Percentiles rank a stretch among this genome's conserved stretches.
Conservation (phyloP, 2,797 vertebrate species). For the Sphenopsis melanotis region DNA sequence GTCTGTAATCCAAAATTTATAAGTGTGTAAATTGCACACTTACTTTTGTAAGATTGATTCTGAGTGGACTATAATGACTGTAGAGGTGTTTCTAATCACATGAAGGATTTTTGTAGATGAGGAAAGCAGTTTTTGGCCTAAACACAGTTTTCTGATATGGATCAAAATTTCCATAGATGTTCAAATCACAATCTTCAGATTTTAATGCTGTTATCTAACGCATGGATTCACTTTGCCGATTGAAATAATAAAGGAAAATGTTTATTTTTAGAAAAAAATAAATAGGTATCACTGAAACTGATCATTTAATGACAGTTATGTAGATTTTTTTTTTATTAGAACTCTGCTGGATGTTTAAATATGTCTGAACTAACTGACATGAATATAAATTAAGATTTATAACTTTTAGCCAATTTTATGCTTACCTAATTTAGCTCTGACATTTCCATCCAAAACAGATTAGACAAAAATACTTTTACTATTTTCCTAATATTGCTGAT, state of each 20-base stretch:
- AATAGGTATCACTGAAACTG: neutral
- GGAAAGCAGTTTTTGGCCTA: neutral
- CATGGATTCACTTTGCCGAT: neutral
- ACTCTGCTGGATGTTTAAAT: neutral
- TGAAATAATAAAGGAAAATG: neutral
- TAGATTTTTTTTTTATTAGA: neutral
- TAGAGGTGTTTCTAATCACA: neutral
- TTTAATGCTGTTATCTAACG: neutral
- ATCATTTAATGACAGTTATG: neutral
- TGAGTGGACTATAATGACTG: neutral
- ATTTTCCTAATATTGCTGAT: neutral
- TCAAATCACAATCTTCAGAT: neutral
- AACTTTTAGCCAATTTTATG: neutral
- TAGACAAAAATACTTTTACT: neutral
- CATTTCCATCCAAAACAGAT: neutral
- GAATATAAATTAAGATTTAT: neutral
- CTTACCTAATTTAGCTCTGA: neutral
- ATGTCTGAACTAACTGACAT: neutral
- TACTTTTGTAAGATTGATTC: neutral
- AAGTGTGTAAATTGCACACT: neutral
- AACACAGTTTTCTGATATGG: neutral
- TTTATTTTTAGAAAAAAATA: neutral
- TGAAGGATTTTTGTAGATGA: neutral
- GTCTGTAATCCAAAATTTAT: neutral
- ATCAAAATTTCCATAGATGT: neutral